Conservation (phyloP, 37 sponge, comb jelly and placozoan species). For the Beroe forskalii region DNA sequence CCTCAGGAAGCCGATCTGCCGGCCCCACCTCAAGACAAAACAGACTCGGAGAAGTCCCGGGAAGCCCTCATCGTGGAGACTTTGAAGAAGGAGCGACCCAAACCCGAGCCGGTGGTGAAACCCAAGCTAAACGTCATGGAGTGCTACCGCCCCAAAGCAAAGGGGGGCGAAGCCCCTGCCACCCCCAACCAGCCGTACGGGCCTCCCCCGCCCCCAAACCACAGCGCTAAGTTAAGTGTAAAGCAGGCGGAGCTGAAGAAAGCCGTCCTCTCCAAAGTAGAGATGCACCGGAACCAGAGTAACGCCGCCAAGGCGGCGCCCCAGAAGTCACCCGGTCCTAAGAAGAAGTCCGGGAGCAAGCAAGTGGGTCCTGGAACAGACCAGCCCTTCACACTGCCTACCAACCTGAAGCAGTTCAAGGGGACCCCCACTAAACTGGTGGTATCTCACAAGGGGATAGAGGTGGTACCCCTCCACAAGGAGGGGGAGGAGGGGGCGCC, state of each 20-base stretch:
- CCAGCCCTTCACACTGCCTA: background rate
- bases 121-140: conserved; percentile 19
- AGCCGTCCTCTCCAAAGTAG: background rate
- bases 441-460: background rate
- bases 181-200: background rate
- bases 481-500: background rate
- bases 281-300: background rate
- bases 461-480: background rate
- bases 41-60: background rate
- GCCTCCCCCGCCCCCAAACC: background rate
- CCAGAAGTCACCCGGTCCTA: conserved; percentile 7
- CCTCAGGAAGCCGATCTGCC: conserved; percentile 20
- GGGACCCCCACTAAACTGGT: background rate
- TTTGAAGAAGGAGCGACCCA: conserved; percentile 24
- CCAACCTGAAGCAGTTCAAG: background rate
- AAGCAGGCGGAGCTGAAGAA: background rate
- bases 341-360: background rate
- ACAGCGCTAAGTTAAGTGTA: background rate
- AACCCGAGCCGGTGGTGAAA: background rate
- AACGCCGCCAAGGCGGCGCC: background rate
- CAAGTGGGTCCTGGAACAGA: background rate
- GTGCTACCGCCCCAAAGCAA: background rate
- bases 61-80: conserved; percentile 29
- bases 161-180: background rate
- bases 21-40: background rate